A percentile compares a stretch with the other conserved stretches of the same genome.
Conservation (phyloP, 2,888 invertebrate genomes). For the Drosophila koepferae region DNA sequence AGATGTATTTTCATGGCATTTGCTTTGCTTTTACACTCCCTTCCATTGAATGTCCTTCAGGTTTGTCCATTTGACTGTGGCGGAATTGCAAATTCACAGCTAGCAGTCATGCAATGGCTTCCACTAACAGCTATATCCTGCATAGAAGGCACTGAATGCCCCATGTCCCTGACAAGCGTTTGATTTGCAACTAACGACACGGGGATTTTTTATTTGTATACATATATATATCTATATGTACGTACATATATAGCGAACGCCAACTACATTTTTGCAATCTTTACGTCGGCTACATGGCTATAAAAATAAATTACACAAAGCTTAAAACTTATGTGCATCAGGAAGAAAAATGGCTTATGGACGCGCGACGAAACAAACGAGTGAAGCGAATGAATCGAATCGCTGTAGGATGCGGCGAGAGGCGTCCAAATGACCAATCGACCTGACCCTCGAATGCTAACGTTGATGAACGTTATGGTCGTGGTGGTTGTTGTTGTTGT, state of each 20-base stretch:
- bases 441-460: constrained; percentile 61
- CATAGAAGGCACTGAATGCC: constrained; percentile 12
- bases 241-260: constrained; percentile 22
- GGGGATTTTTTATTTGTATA: constrained; percentile 18
- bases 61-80: constrained; percentile 25
- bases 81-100: constrained; percentile 35
- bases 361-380: constrained; percentile 68
- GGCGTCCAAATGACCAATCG: constrained; percentile 74
- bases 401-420: constrained; percentile 10
- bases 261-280: constrained; percentile 79
- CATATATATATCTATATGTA: neutral
- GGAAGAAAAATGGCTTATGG: constrained; percentile 79
- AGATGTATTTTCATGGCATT: constrained; percentile 1
- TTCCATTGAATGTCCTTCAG: constrained; percentile 14
- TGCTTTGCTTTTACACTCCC: constrained; percentile 7
- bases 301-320: constrained; percentile 77
- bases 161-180: constrained; percentile 44
- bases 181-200: constrained; percentile 64
- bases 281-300: constrained; percentile 73
- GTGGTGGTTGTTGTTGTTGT: constrained; percentile 29
- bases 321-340: constrained; percentile 78
- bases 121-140: constrained; percentile 14
- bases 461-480: constrained; percentile 75
- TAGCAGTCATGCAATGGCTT: constrained; percentile 49
- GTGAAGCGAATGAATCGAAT: constrained; percentile 37